Conservation (phyloP, 2,113 vertebrate species). For the Mesoclemmys tuberculata region DNA sequence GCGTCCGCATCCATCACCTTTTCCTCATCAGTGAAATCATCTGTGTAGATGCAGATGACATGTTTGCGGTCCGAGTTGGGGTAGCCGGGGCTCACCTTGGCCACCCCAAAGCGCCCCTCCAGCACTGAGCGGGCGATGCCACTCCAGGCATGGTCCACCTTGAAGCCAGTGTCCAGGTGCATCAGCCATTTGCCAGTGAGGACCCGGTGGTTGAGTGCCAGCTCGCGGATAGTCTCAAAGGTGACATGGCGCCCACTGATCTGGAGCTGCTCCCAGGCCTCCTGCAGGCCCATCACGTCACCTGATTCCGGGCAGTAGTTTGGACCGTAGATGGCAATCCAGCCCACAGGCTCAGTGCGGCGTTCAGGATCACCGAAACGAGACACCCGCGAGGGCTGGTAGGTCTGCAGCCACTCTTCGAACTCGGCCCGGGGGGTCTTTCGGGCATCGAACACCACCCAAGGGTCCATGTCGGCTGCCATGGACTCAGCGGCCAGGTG, state of each 20-base stretch:
- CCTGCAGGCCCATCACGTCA: slow-evolving; percentile 84
- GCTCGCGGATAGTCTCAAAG: slow-evolving; percentile 85
- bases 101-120: slow-evolving; percentile 81
- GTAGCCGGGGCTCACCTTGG: slow-evolving; percentile 86
- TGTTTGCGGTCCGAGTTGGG: slow-evolving; percentile 77
- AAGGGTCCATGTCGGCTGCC: slow-evolving; percentile 93
- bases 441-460: slow-evolving; percentile 88
- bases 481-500: slow-evolving; percentile 87
- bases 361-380: slow-evolving; percentile 80
- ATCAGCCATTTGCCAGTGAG: slow-evolving; percentile 91
- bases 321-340: slow-evolving; percentile 85
- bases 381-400: slow-evolving; percentile 86
- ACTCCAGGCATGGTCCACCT: slow-evolving; percentile 91
- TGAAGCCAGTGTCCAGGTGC: slow-evolving; percentile 89
- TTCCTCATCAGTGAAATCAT: slow-evolving; percentile 87
- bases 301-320: slow-evolving; percentile 45
- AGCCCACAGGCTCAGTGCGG: slow-evolving; percentile 82
- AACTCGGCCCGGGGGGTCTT: slow-evolving; percentile 84
- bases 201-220: slow-evolving; percentile 87
- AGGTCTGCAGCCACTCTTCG: slow-evolving; percentile 87
- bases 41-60: slow-evolving; percentile 89
- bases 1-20: slow-evolving; percentile 84
- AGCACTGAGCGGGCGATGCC: slow-evolving; percentile 84
- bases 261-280: slow-evolving; percentile 87
- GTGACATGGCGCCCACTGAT: slow-evolving; percentile 79